Conservation (phyloP, 2,888 invertebrate genomes). For the Amphimallon solstitiale region DNA sequence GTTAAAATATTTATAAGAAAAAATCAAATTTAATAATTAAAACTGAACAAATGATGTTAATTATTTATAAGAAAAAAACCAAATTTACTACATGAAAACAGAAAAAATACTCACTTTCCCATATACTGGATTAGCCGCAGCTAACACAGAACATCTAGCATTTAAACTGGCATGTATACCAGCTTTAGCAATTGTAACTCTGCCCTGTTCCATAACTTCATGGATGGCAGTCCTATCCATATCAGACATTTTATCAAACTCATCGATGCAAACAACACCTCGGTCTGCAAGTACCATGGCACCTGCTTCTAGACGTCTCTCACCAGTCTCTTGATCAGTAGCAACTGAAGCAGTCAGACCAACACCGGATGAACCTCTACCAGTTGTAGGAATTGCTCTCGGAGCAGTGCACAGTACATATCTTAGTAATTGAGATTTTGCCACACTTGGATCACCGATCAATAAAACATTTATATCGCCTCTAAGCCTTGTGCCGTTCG, state of each 20-base stretch:
- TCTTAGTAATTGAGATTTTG: constrained; percentile 94
- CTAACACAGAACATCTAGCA: constrained; percentile 96
- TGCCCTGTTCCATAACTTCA: constrained; percentile 99
- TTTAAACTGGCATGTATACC: constrained; percentile 98
- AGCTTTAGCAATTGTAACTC: constrained; percentile 97
- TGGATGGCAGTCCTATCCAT: constrained; percentile 99
- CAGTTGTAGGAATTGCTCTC: constrained; percentile 95
- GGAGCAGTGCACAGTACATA: constrained; percentile 96
- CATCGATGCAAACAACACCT: constrained; percentile 96
- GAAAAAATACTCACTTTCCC: constrained; percentile 74
- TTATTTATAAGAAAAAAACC: too few species aligned
- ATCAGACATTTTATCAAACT: constrained; percentile 99
- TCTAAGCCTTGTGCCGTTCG: constrained; percentile 91
- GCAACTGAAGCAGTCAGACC: constrained; percentile 99
- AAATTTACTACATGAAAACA: not conserved
- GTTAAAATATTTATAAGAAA: constrained; percentile 54
- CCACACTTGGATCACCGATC: constrained; percentile 99
- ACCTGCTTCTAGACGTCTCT: constrained; percentile 87
- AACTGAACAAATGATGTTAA: too few species aligned
- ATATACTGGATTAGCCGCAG: constrained; percentile 99
- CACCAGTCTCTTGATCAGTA: constrained; percentile 89
- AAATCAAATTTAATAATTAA: constrained; percentile 23
- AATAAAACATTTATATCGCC: constrained; percentile 72
- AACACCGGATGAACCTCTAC: constrained; percentile 97
- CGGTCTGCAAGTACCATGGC: constrained; percentile 99